phyloP scores from a whole-genome alignment of 2,113 vertebrate species.

The Carassius gibelio region DNA sequence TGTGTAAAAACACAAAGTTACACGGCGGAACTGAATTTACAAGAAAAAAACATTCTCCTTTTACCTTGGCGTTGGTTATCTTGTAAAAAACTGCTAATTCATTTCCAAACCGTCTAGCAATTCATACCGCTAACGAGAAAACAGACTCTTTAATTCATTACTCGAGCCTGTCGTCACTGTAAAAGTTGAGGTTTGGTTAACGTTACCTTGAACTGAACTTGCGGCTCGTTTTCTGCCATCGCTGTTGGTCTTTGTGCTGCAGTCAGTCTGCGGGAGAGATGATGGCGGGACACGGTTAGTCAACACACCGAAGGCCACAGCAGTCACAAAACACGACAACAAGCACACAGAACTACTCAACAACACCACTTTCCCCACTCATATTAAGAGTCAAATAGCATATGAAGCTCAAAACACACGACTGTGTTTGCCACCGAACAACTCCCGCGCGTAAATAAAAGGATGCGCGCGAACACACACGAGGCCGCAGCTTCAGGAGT shows the following conservation, averaged over 20 bases:
- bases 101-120: neutral
- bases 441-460: neutral
- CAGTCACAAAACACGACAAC: neutral
- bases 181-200: conserved; percentile 33
- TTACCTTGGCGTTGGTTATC: neutral
- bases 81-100: neutral
- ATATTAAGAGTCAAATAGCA: neutral
- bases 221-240: conserved; percentile 66
- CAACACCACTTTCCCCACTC: neutral
- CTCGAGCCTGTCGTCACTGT: neutral
- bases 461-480: conserved; percentile 39
- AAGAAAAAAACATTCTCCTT: too few species aligned
- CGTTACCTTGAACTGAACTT: conserved; percentile 75
- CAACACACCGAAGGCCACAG: conserved; percentile 31
- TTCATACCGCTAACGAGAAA: neutral
- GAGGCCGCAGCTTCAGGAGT: conserved; percentile 28
- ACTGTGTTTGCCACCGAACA: neutral
- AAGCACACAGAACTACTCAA: neutral
- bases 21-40: too few species aligned
- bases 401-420: neutral
- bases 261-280: conserved; percentile 56
- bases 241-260: conserved; percentile 45
- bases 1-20: too few species aligned
- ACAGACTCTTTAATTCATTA: neutral
- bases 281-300: conserved; percentile 64